These are phyloP conservation scores for Nycticebus coucang DNA, from an alignment of 2,113 vertebrate species.

Conservation along the genomic window DNA sequence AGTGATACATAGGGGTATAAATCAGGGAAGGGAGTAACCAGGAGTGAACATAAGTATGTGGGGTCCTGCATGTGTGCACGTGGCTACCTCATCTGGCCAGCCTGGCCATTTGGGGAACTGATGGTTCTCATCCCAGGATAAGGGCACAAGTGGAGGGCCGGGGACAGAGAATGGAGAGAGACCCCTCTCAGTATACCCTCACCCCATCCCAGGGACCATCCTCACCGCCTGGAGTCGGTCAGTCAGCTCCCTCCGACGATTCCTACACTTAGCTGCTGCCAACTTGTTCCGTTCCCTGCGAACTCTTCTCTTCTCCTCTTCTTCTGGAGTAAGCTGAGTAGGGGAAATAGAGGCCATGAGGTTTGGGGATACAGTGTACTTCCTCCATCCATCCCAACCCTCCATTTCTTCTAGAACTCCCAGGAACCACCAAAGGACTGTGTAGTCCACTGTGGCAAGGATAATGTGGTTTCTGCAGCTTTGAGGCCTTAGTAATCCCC, in stretches of 20 bases:
- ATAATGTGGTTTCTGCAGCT: neutral
- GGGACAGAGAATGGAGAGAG: constrained; percentile 40
- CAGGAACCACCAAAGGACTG: neutral
- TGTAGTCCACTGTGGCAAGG: neutral
- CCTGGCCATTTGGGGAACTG: neutral
- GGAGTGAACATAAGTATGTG: neutral
- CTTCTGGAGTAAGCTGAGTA: constrained; percentile 93
- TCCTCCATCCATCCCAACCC: neutral
- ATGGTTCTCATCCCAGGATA: neutral
- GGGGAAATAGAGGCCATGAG: constrained; percentile 27
- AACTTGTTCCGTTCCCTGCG: constrained; percentile 95
- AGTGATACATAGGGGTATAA: neutral
- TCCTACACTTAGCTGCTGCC: constrained; percentile 96
- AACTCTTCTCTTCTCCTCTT: constrained; percentile 95
- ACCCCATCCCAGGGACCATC: neutral
- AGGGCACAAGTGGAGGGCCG: neutral
- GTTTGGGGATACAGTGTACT: neutral
- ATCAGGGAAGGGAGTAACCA: too few relatives aligned
- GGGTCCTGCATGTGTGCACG: neutral
- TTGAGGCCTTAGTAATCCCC: neutral
- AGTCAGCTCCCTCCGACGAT: constrained; percentile 95
- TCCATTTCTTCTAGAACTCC: neutral
- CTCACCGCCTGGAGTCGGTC: constrained; percentile 96
- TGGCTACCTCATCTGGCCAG: constrained; percentile 58
- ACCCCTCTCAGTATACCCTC: neutral